Evolutionary conservation across 2,797 vertebrate genomes (phyloP).

Genomic region (Petrocephalus schoutedeni): DNA sequence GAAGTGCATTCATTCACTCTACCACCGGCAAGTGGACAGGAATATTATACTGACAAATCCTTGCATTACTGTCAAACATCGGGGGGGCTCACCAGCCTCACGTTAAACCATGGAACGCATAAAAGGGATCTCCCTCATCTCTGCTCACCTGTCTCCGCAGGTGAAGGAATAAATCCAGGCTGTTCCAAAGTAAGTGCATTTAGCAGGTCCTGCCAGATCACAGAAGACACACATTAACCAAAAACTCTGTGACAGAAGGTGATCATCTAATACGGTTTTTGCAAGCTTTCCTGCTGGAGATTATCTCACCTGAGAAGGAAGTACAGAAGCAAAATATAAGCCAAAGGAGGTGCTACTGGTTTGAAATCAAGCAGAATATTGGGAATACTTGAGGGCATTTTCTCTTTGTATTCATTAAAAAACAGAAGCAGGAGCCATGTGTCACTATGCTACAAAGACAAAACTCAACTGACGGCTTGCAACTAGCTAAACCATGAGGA

Average conservation of each 20-base stretch:
- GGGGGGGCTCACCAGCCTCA: neutral
- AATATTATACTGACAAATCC: neutral
- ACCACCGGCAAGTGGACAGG: neutral
- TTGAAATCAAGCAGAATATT: neutral
- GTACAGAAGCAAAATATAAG: constrained; percentile 19
- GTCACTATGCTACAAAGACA: neutral
- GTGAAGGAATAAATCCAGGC: neutral
- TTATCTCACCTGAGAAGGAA: constrained; percentile 51
- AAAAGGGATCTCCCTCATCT: neutral
- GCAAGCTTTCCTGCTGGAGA: constrained; percentile 51
- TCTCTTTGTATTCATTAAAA: constrained; percentile 5
- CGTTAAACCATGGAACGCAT: neutral
- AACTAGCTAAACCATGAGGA: neutral
- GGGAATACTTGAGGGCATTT: neutral
- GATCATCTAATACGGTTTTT: constrained; percentile 54
- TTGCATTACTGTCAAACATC: neutral
- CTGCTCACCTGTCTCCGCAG: neutral
- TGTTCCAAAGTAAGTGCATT: neutral
- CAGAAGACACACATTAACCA: neutral
- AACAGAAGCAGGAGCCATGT: neutral
- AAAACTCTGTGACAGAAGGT: constrained; percentile 34
- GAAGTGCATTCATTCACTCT: neutral
- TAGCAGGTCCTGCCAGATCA: neutral
- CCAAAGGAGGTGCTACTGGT: constrained; percentile 22
- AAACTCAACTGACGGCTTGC: neutral